Evolutionary conservation across 2,113 vertebrate genomes (phyloP), one percentile per base, ranked within the genome.

Genomic region (Platichthys flesus): DNA sequence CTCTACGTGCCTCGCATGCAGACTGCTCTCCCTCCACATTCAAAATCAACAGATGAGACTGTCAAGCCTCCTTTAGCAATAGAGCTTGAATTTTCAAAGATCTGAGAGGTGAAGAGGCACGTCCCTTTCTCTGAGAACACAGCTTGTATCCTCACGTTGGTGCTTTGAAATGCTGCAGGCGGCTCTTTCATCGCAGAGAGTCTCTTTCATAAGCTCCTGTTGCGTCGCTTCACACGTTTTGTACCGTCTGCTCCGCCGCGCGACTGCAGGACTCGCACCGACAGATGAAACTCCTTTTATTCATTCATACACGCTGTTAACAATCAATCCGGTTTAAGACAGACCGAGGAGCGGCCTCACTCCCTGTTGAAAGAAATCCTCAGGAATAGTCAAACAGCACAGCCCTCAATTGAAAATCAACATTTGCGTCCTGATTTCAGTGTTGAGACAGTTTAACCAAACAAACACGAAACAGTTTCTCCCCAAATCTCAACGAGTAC

Each of bases 171-270:
- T 62, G 76, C 67, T 35, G 70, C 74, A 76, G 64, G 76, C 69
- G 57, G 60, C 62, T 42, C 68, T 87, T 86, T 84, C 71, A 68
- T 82, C n/a, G 10, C 60, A 76, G 78, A 61, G 2, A 49, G 58
- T 58, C 63, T 78, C 79, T 88, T 79, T 85, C 40, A 81, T 65
- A 80, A 69, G 76, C 75, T 88, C 83, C 85, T 90, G 89, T 91
- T 91, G 85, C 81, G 73, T 65, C 69, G 35, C 84, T 74, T 81
- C 71, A 69, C 66, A 55, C 64, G 15, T 16, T 65, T 13, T 73
- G 55, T 62, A 8, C 60, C 10, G 35, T 81, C 20, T 57, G 42
- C 61, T 75, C 67, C 35, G 67, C 68, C 55, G 66, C 62, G 57
- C 42, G 14, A 55, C 72, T 58, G 51, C 42, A 54, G 65, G 37